Percentiles rank a stretch among this genome's conserved stretches.
These are phyloP conservation scores for Ormia ochracea DNA, from an alignment of 2,888 invertebrate species.

Conservation along the genomic window DNA sequence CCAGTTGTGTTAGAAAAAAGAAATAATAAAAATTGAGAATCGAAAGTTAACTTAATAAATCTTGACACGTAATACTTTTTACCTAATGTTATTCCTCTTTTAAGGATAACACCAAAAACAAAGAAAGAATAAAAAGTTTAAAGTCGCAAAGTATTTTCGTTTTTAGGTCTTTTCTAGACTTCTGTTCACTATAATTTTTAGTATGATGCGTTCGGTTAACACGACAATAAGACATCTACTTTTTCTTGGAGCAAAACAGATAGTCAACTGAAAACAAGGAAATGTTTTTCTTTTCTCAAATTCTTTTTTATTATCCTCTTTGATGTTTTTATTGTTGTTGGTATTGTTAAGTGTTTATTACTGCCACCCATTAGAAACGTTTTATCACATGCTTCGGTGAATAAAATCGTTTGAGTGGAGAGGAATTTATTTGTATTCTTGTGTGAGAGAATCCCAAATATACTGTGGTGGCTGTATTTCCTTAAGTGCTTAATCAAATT, in stretches of 20 bases:
- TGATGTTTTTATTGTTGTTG: neutral
- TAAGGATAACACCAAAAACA: constrained; percentile 10
- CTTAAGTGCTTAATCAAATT: too few species aligned
- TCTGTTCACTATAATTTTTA: constrained; percentile 46
- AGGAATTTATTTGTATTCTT: too few species aligned
- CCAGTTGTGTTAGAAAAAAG: neutral
- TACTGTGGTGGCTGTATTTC: too few species aligned
- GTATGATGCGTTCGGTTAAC: constrained; percentile 75
- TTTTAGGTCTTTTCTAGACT: neutral
- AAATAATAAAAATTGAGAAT: neutral
- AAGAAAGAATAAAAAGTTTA: constrained; percentile 34
- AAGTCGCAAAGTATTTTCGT: constrained; percentile 36
- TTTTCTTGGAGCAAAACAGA: neutral
- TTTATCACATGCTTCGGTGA: too few species aligned
- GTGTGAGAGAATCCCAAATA: too few species aligned
- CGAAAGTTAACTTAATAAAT: constrained; percentile 49
- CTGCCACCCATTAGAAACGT: constrained; percentile 54
- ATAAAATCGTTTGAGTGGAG: too few species aligned
- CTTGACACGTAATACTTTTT: constrained; percentile 41
- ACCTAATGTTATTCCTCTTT: neutral
- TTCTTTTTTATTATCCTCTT: neutral
- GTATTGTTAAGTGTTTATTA: constrained; percentile 38
- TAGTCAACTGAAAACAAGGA: constrained; percentile 10
- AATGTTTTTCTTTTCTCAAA: constrained; percentile 12
- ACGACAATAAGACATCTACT: constrained; percentile 72